Evolutionary conservation across 2,113 vertebrate species (phyloP).

Genomic region (Sprattus sprattus): DNA sequence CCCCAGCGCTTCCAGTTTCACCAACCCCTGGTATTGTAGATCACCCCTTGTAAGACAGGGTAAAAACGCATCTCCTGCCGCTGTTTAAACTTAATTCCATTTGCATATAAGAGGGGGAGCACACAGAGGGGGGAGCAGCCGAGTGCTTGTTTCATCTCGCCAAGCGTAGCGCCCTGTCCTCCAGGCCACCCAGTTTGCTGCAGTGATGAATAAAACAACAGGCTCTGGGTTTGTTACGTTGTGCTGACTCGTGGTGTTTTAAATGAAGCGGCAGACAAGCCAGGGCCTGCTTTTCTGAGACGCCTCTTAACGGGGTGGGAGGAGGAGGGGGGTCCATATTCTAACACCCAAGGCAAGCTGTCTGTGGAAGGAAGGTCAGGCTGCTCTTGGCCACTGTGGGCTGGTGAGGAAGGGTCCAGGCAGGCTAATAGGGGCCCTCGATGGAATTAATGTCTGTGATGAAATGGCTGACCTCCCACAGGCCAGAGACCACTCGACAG

Average conservation of each 20-base stretch:
- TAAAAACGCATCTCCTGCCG: neutral
- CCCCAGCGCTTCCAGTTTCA: neutral
- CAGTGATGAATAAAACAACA: slow-evolving; percentile 78
- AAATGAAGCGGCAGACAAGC: slow-evolving; percentile 57
- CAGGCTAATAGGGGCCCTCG: slow-evolving; percentile 16
- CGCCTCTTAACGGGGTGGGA: slow-evolving; percentile 35
- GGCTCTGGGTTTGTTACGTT: slow-evolving; percentile 49
- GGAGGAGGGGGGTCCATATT: neutral
- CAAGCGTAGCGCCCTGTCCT: slow-evolving; percentile 38
- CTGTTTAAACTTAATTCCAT: neutral
- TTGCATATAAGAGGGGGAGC: neutral
- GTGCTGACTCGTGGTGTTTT: slow-evolving; percentile 69
- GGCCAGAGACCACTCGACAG: neutral
- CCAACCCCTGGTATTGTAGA: neutral
- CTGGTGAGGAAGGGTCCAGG: neutral
- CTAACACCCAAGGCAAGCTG: neutral
- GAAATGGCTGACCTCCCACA: slow-evolving; percentile 5
- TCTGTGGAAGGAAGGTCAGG: neutral
- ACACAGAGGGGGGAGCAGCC: neutral
- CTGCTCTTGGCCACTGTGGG: neutral
- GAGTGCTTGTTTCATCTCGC: slow-evolving; percentile 27
- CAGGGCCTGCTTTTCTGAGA: slow-evolving; percentile 47
- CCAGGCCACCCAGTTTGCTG: slow-evolving; percentile 65
- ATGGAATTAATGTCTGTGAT: slow-evolving; percentile 2
- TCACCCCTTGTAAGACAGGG: neutral